Percentiles rank a stretch among this genome's conserved stretches.
Conservation (phyloP, 2,888 invertebrate genomes). For the Pteria penguin region DNA sequence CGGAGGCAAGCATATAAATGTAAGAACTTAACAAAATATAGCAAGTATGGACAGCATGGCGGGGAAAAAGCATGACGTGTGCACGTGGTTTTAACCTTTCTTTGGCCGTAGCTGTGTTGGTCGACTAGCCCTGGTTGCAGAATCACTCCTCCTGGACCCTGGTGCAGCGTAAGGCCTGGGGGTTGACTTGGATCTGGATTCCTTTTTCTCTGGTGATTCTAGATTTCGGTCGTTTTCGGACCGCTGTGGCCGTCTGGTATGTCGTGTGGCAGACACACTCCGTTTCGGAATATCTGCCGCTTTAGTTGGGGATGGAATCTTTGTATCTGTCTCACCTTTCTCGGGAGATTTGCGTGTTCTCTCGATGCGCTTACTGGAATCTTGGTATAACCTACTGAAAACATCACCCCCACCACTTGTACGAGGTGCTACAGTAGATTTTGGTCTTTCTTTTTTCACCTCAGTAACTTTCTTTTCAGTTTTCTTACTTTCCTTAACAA, state of each 20-base stretch:
- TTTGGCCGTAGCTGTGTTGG: slow-evolving; percentile 20
- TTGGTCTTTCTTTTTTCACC: slow-evolving; percentile 28
- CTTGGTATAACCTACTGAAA: background rate
- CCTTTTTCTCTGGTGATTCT: background rate
- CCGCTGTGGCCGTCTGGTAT: background rate
- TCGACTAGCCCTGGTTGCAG: slow-evolving; percentile 17
- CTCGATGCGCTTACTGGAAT: background rate
- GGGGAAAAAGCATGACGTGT: background rate
- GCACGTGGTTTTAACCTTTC: slow-evolving; percentile 18
- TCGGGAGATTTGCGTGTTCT: background rate
- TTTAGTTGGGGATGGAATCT: slow-evolving; percentile 27
- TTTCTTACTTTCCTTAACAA: slow-evolving; percentile 8
- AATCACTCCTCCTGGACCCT: background rate
- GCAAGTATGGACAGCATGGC: background rate
- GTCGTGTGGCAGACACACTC: slow-evolving; percentile 23
- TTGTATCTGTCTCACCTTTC: slow-evolving; percentile 7
- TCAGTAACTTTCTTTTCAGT: background rate
- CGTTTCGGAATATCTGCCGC: slow-evolving; percentile 8
- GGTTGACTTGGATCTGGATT: slow-evolving; percentile 3
- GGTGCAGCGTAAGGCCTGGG: slow-evolving; percentile 6
- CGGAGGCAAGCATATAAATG: slow-evolving; percentile 1
- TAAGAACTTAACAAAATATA: background rate
- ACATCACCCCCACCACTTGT: background rate
- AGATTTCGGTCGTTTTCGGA: background rate
- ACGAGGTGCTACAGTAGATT: slow-evolving; percentile 1